Base-by-base conservation (phyloP, 2,113 vertebrate species). In the Neodontobutis hainanensis region DNA sequence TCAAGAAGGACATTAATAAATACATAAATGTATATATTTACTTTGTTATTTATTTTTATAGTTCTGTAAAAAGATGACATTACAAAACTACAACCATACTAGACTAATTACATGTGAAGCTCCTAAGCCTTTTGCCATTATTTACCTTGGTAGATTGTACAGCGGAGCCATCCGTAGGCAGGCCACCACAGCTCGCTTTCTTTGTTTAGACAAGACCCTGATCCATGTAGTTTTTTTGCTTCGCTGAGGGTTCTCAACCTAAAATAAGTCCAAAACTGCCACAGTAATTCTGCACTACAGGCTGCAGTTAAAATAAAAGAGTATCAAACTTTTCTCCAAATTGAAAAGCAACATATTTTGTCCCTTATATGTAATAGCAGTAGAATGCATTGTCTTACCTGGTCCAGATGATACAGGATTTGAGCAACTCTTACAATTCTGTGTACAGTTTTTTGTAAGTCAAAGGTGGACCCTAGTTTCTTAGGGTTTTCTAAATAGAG, bases 151-250 rank as follows among this genome's bases (percentile, higher is more conserved):
- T 43, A 98, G 84, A 64, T 98, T 98, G 82, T 99, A 99, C 50
- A 99, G 86, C 0, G 96, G 96, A 55, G 94, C 95, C 97, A 99
- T 98, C 70, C 95, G 93, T 60, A 99, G 95, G 69, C 96, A 98
- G 66, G 97, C 97, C 4, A 97, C 96, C 4, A 99, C 95, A 0
- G 97, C 96, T 76, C 96, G 92, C 82, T 97, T 97, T 68, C 96
- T 94, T 83, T 97, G 96, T 78, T 98, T 98, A 4, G 97, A 97
- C 1, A 99, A 85, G 8, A 98, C 84, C n/a, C 94, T 96, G 71
- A 95, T 93, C 94, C 94, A 94, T 0, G 93, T 91, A 3, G 94
- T 92, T 75, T 95, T 97, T 78, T 95, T 95, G 5, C 86, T 95
- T 8, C 93, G 85, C 81, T 96, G 93, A 4, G 95, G 96, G 68